Base-by-base conservation (phyloP, 2,797 vertebrate genomes). In the Lutjanus argentimaculatus region DNA sequence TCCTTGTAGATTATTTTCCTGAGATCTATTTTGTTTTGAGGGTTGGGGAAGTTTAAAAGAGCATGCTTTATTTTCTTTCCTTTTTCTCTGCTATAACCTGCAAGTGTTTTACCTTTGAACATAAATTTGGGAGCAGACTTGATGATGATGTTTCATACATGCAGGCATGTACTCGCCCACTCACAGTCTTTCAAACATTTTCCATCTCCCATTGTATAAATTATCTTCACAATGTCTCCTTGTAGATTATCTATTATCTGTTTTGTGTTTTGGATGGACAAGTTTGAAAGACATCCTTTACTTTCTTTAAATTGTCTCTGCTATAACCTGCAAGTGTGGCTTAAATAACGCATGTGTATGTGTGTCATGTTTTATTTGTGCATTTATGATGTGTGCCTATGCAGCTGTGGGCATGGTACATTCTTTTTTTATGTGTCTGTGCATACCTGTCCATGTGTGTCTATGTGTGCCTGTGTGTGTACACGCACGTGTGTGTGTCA, bases 401-500 rank as follows among this genome's bases (percentile, higher is more conserved):
- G 65, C 70, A 11, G 19, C 19, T 15, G 2, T 42, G 8, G 6
- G 19, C 6, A 17, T 4, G 8, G 9, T 22, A 0, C 53, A 30
- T 42, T 1, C 36, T 0, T 21, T 22, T 6, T 16, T 2, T 58
- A 7, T 17, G 36, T 75, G 14, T 45, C 42, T 61, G 30, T 15
- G 46, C 43, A 42, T 72, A 7, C 16, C 55, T 15, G 7, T 75
- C 45, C 14, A 13, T 61, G 25, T 61, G n/a, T 59, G 48, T 3
- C 7, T 67, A 66, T 73, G 30, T 66, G 46, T 63, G 46, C 25
- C 25, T 25, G 0, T 67, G 49, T 68, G 76, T 64, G 64, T 69
- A n/a, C n/a, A n/a, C n/a, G n/a, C n/a, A n/a, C n/a, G 0, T 67
- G 49, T 68, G 76, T 64, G 64, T 69, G 77, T 59, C 57, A 52